Conservation (phyloP, 1,140 invertebrate species). For the Brachionus rubens region DNA sequence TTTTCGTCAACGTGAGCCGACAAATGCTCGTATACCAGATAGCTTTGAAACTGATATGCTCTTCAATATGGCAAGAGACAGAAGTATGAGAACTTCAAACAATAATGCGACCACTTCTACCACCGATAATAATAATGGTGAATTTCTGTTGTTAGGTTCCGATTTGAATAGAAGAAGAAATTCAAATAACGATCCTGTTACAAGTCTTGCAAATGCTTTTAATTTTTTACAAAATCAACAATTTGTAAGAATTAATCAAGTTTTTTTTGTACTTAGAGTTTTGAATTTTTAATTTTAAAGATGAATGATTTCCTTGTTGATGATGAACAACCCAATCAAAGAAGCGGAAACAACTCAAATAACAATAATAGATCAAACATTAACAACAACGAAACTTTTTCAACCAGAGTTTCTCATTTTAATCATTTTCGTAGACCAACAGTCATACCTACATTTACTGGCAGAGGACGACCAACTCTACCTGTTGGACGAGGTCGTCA, state of each 20-base stretch:
- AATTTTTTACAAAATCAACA: slow-evolving; percentile 3
- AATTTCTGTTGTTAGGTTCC: background rate
- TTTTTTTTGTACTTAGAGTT: background rate
- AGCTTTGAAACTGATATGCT: background rate
- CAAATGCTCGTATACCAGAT: background rate
- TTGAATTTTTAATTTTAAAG: background rate
- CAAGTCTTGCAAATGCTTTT: background rate
- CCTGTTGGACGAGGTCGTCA: background rate
- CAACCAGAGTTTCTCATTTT: too few relatives aligned
- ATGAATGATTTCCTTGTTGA: background rate
- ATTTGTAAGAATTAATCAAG: background rate
- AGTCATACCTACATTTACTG: too few relatives aligned
- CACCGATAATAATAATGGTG: background rate
- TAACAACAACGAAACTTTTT: too few relatives aligned
- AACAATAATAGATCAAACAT: background rate
- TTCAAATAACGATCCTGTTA: background rate
- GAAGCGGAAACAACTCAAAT: background rate
- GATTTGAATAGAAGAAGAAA: background rate
- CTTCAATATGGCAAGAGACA: background rate
- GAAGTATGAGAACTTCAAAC: background rate
- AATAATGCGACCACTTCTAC: background rate
- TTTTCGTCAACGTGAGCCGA: too few relatives aligned
- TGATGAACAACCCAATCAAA: background rate
- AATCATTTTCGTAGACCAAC: background rate
- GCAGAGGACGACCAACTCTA: too few relatives aligned